These are phyloP conservation scores for Lacanobia wlatinum DNA, from an alignment of 2,888 invertebrate genomes.

Conservation along the genomic window DNA sequence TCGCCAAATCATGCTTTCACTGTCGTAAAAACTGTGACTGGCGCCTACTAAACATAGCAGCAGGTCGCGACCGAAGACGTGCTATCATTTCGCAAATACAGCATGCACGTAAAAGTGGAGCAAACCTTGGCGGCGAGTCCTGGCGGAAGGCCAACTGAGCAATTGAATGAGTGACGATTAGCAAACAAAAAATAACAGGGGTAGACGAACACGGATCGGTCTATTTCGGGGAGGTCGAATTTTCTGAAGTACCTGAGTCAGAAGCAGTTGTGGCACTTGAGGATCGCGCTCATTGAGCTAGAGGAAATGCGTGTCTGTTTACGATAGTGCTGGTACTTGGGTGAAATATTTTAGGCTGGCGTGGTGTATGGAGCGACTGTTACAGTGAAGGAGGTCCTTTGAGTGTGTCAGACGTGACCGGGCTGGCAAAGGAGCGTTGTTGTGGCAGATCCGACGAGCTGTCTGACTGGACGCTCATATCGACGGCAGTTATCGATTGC, in stretches of 20 bases:
- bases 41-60: constrained; percentile 62
- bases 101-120: constrained; percentile 78
- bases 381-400: constrained; percentile 76
- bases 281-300: constrained; percentile 81
- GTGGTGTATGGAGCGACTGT: constrained; percentile 63
- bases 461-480: constrained; percentile 62
- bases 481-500: constrained; percentile 48
- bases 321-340: constrained; percentile 73
- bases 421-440: constrained; percentile 75
- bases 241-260: constrained; percentile 87
- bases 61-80: constrained; percentile 67
- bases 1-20: constrained; percentile 60
- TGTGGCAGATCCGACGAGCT: constrained; percentile 63
- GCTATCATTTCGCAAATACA: constrained; percentile 78
- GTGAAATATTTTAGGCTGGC: constrained; percentile 69
- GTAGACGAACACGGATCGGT: constrained; percentile 84
- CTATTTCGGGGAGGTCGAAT: constrained; percentile 87
- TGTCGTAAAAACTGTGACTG: constrained; percentile 57
- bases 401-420: constrained; percentile 85
- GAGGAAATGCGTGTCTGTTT: constrained; percentile 84
- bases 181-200: constrained; percentile 82
- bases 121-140: constrained; percentile 81
- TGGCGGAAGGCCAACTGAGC: constrained; percentile 87
- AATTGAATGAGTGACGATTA: constrained; percentile 90
- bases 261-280: constrained; percentile 79